A percentile compares a stretch with the other conserved stretches of the same genome.
Conservation (phyloP, 2,888 invertebrate species). For the Amorpha juglandis region DNA sequence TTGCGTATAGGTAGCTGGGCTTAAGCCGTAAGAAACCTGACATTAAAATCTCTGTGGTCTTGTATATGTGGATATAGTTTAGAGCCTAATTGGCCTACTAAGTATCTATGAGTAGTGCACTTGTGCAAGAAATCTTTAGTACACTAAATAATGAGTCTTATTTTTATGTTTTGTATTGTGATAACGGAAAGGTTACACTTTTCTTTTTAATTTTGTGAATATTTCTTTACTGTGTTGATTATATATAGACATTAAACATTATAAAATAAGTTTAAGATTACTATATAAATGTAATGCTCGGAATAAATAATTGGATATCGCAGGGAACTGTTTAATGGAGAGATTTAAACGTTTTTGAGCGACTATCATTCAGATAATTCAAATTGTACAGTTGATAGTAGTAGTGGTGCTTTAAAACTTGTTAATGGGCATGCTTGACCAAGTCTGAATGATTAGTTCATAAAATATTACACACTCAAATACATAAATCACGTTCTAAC, state of each 20-base stretch:
- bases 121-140: conserved; percentile 5
- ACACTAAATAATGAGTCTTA: conserved; percentile 9
- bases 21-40: too few species aligned
- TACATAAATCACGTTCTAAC: too few species aligned
- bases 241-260: neutral
- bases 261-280: conserved; percentile 10
- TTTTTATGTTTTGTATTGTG: conserved; percentile 15
- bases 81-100: neutral
- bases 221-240: neutral
- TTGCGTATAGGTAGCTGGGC: too few species aligned
- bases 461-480: too few species aligned
- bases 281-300: conserved; percentile 1
- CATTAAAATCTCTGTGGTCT: neutral
- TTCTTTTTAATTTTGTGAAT: conserved; percentile 21
- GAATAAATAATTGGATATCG: conserved; percentile 13
- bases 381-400: too few species aligned
- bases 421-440: too few species aligned
- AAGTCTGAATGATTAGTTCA: too few species aligned
- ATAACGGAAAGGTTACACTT: neutral
- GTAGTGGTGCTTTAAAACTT: too few species aligned
- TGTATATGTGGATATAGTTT: neutral
- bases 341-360: neutral
- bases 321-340: neutral
- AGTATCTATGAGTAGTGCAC: neutral
- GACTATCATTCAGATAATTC: too few species aligned